These are phyloP conservation scores for Encarsia formosa DNA, from an alignment of 2,888 invertebrate genomes.

Conservation along the genomic window DNA sequence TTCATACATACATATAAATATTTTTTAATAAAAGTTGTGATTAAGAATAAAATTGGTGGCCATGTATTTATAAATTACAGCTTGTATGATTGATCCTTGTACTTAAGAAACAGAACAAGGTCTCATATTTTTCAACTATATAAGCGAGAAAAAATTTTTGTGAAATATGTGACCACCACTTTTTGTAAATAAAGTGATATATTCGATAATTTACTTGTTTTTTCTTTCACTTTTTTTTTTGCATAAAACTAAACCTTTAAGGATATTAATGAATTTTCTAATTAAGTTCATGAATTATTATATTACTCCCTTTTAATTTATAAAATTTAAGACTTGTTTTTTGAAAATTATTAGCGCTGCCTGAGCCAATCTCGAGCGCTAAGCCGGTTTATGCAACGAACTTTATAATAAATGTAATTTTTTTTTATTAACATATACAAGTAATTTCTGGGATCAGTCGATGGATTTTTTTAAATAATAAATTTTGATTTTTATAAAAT, in stretches of 20 bases:
- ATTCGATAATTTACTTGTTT: constrained; percentile 2
- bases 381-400: background rate
- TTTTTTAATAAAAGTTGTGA: constrained; percentile 13
- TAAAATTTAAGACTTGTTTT: too few relatives aligned
- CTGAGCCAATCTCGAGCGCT: too few relatives aligned
- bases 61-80: constrained; percentile 11
- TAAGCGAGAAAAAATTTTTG: constrained; percentile 12
- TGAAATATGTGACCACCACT: constrained; percentile 32
- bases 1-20: too few relatives aligned
- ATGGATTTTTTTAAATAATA: background rate
- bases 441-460: too few relatives aligned
- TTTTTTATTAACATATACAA: too few relatives aligned
- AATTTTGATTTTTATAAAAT: constrained; percentile 19
- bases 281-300: background rate
- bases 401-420: background rate
- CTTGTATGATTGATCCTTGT: constrained; percentile 31
- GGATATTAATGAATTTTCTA: background rate
- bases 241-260: background rate
- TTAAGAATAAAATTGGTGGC: constrained; percentile 16
- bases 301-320: background rate
- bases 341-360: constrained; percentile 11
- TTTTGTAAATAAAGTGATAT: constrained; percentile 39
- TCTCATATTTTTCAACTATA: constrained; percentile 21
- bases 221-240: background rate
- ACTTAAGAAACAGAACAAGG: constrained; percentile 37